Conservation (phyloP, 1,140 invertebrate species). For the Euglossa dilemma region DNA sequence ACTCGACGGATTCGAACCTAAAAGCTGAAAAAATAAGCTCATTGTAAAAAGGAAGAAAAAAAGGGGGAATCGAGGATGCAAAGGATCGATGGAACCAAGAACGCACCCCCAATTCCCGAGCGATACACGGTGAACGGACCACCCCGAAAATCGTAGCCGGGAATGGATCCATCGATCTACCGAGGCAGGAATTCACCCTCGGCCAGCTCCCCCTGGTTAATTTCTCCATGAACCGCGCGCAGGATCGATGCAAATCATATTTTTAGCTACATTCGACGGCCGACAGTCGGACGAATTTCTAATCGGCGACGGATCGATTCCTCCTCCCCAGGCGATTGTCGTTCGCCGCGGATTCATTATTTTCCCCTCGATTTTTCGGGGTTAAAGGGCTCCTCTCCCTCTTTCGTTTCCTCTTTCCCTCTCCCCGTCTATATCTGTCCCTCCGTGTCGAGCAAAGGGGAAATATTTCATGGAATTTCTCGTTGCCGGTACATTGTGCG, state of each 20-base stretch:
- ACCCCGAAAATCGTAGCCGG: no score
- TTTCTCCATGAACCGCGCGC: background rate
- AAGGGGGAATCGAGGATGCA: no score
- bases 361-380: slow-evolving; percentile 30
- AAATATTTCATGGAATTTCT: slow-evolving; percentile 31
- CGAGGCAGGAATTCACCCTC: background rate
- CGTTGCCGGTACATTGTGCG: slow-evolving; percentile 26
- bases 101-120: no score
- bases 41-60: no score
- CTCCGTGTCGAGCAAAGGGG: background rate
- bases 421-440: background rate
- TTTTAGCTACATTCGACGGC: background rate
- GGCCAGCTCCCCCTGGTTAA: background rate
- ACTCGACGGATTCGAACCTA: no score
- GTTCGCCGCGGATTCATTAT: slow-evolving; percentile 27
- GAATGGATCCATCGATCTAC: slow-evolving; percentile 5
- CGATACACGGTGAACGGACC: no score
- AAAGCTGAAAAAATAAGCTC: no score
- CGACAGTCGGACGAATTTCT: slow-evolving; percentile 29
- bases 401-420: background rate
- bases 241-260: slow-evolving; percentile 27
- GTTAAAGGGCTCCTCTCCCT: background rate
- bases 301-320: slow-evolving; percentile 28
- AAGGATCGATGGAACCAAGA: no score
- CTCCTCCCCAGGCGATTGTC: slow-evolving; percentile 9